Percentiles rank a stretch among this genome's conserved stretches.
These are phyloP conservation scores for Lemur catta DNA, from an alignment of 2,797 vertebrate genomes.

Conservation along the genomic window DNA sequence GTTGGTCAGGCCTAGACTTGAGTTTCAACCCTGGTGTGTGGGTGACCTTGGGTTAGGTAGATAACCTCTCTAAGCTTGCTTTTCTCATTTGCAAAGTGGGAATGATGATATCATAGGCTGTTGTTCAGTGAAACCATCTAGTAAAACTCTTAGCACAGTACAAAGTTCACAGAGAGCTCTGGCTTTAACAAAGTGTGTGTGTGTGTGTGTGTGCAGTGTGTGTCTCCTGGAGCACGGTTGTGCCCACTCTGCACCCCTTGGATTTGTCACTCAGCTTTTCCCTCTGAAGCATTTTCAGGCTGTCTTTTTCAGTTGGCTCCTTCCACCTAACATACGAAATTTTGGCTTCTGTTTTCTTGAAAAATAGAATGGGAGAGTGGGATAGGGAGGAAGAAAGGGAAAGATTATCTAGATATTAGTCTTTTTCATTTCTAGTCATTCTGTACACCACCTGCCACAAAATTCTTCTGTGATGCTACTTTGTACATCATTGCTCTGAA, in stretches of 20 bases:
- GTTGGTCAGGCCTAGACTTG: background rate
- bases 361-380: background rate
- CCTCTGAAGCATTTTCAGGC: background rate
- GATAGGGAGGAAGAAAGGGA: background rate
- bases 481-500: background rate
- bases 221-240: accelerated
- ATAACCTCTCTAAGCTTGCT: background rate
- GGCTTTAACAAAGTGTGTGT: background rate
- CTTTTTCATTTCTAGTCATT: background rate
- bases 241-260: too few relatives aligned
- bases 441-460: background rate
- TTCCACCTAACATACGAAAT: background rate
- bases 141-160: background rate
- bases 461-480: background rate
- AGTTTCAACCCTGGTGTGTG: background rate
- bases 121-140: background rate
- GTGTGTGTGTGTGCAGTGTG: accelerated
- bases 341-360: background rate
- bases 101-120: background rate
- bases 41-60: background rate
- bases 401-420: background rate
- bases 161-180: background rate
- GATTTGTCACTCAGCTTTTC: background rate
- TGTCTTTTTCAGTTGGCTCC: background rate
- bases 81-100: background rate